Percentiles rank a stretch among this genome's conserved stretches.
Conservation (phyloP, 2,888 invertebrate species). For the Trypoxylon attenuatum region DNA sequence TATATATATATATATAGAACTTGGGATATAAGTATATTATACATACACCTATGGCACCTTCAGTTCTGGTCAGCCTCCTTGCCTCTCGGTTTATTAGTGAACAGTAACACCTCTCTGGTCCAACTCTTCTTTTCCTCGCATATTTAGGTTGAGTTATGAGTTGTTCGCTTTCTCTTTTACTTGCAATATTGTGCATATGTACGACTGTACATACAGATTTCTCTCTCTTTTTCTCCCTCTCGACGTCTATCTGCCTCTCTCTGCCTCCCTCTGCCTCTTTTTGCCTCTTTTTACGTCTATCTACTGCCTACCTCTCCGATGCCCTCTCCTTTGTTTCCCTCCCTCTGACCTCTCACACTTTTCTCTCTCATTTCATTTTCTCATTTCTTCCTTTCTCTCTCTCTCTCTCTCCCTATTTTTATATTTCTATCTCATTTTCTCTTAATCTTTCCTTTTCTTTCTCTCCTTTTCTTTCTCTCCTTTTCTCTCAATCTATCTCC, state of each 20-base stretch:
- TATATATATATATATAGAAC: background rate
- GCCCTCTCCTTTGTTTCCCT: background rate
- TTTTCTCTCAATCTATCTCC: conserved; percentile 16
- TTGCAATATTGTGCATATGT: conserved; percentile 1
- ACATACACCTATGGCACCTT: conserved; percentile 67
- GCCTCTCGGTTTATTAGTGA: conserved; percentile 76
- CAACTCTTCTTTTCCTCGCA: conserved; percentile 74
- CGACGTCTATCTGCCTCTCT: conserved; percentile 7
- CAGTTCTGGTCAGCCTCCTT: conserved; percentile 74
- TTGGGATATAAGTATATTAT: background rate
- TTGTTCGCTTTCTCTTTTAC: conserved; percentile 54
- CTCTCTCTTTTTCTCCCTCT: conserved; percentile 9
- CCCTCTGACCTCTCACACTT: background rate
- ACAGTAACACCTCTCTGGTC: conserved; percentile 75
- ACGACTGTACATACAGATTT: background rate
- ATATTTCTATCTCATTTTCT: conserved; percentile 8
- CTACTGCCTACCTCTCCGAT: conserved; percentile 1
- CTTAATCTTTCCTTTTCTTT: no score
- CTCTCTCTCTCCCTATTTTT: conserved; percentile 10
- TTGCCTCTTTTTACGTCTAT: background rate
- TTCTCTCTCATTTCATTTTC: conserved; percentile 9
- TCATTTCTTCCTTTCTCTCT: conserved; percentile 4
- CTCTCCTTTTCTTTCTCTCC: no score
- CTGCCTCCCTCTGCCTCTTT: conserved; percentile 3
- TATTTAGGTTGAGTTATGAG: conserved; percentile 72